These are phyloP conservation scores for Struthio camelus DNA, from an alignment of 2,113 vertebrate genomes.

Conservation along the genomic window DNA sequence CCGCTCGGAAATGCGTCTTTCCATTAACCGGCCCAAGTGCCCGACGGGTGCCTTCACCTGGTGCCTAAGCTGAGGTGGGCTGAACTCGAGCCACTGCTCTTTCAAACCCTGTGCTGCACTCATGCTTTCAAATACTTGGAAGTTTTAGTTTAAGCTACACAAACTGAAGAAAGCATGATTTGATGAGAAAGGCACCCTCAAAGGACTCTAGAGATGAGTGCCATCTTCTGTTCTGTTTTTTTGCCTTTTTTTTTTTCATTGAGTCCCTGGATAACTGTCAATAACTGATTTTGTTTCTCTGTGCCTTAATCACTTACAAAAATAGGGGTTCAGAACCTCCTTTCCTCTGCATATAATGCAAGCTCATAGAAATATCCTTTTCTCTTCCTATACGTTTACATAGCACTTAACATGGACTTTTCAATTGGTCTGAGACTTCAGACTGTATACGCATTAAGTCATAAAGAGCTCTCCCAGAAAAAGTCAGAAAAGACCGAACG, in stretches of 20 bases:
- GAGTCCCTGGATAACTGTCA: background rate
- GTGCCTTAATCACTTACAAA: background rate
- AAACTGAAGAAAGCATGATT: background rate
- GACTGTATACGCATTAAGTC: background rate
- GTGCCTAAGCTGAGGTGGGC: background rate
- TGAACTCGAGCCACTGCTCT: background rate
- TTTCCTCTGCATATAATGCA: background rate
- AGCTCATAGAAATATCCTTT: background rate
- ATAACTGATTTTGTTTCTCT: background rate
- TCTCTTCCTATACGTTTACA: background rate
- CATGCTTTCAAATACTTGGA: background rate
- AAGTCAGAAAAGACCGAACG: background rate
- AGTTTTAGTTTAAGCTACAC: background rate
- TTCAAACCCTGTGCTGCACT: background rate
- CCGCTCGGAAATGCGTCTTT: background rate
- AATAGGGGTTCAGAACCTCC: background rate
- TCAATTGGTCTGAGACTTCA: background rate
- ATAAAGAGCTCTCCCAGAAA: background rate
- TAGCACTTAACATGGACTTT: background rate
- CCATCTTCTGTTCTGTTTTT: background rate
- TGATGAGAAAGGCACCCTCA: background rate
- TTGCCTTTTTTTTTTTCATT: background rate
- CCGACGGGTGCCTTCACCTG: no score
- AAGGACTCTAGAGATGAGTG: background rate
- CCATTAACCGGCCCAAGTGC: background rate